Evolutionary conservation across 2,113 vertebrate genomes (phyloP), one percentile per base, ranked within the genome.

Genomic region (Rhynchomys soricoides): DNA sequence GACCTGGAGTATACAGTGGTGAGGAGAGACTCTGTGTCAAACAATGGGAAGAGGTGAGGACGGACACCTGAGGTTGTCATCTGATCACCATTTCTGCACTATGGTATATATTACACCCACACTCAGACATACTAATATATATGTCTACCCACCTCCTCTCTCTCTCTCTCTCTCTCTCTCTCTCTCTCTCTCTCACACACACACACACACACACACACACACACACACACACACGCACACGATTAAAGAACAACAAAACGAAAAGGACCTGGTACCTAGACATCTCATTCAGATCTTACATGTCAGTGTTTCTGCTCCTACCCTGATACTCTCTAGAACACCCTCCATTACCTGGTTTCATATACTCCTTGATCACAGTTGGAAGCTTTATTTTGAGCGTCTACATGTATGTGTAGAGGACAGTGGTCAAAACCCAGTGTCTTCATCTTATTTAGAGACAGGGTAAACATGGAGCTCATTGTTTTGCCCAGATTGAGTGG

Each of bases 231-330:
- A 59, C 55, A 22, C 31, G 37, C 62, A 22, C 31, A 13, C 3
- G 10, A 7, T 37, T 66, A 66, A 37, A 34, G 21, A 34, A 43
- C 37, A 83, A 43, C 45, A 2, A 86, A 66, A 86, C 6, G 4
- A 34, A 86, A 86, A 50, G 59, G 62, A 83, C 83, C 15, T 22
- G 43, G 62, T 37, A 43, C 29, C 19, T 64, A 45, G 43, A 86
- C 29, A 64, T 22, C 24, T 17, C 2, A 0, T 43, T 71, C 2
- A 5, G 21, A 5, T 62, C 12, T 37, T 71, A 40, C 29, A 3
- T 7, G 5, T 83, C 12, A 9, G 50, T 34, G 22, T 16, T 8
- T 16, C 75, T 59, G 50, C 6, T 79, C 11, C 17, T 48, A 11
- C 11, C 11, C 45, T 81, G 45, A 21, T 1, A 66, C 17, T 64